Evolutionary conservation across 2,113 vertebrate species (phyloP).

Genomic region (Athene cunicularia): DNA sequence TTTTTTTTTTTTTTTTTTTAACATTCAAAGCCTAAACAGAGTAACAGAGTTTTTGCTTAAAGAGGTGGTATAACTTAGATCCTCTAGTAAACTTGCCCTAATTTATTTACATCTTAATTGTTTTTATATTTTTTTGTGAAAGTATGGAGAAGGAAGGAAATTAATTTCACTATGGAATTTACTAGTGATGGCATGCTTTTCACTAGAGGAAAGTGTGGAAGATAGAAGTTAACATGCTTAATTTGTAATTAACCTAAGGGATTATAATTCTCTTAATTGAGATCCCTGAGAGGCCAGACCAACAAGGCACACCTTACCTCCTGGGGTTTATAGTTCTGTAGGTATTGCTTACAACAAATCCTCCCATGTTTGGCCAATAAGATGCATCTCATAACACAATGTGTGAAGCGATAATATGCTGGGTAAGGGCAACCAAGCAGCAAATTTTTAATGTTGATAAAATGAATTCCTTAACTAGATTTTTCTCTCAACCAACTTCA

Average conservation of each 20-base stretch:
- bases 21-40: background rate
- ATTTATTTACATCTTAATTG: background rate
- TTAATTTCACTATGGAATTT: background rate
- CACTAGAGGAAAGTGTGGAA: slow-evolving; percentile 8
- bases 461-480: background rate
- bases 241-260: slow-evolving; percentile 31
- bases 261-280: background rate
- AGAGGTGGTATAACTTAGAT: background rate
- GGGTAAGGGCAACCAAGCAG: background rate
- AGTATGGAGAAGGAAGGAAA: background rate
- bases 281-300: background rate
- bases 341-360: background rate
- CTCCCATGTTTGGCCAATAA: background rate
- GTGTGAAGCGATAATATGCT: background rate
- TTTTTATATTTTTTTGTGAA: background rate
- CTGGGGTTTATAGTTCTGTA: background rate
- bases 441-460: background rate
- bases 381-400: background rate
- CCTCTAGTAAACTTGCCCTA: background rate
- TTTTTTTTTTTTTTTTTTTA: background rate
- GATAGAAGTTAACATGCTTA: background rate
- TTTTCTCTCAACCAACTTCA: background rate
- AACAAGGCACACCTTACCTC: background rate
- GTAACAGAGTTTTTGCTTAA: background rate
- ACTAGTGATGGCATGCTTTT: background rate